Percentiles rank a stretch among this genome's conserved stretches.
Conservation (phyloP, 2,113 vertebrate genomes). For the Malaclemys terrapin region DNA sequence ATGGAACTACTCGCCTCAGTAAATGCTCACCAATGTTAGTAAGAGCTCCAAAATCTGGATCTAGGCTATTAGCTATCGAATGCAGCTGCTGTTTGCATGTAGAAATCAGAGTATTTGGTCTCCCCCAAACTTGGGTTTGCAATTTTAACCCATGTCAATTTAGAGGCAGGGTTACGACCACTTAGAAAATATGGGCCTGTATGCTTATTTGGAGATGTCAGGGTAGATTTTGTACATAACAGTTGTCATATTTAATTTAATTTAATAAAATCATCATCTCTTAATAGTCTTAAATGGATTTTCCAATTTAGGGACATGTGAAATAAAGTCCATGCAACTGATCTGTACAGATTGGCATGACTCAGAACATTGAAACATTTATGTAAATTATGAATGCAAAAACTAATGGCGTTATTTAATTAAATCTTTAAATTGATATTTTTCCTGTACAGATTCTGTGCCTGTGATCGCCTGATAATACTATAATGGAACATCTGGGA, state of each 20-base stretch:
- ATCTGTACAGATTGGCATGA: neutral
- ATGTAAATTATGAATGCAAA: neutral
- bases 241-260: neutral
- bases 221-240: neutral
- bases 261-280: neutral
- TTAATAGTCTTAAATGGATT: neutral
- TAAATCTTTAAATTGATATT: neutral
- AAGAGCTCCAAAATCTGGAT: constrained; percentile 41
- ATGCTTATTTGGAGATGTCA: neutral
- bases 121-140: neutral
- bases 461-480: neutral
- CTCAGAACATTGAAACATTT: neutral
- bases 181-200: neutral
- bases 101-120: neutral
- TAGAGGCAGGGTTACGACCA: neutral
- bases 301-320: neutral
- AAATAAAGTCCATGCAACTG: neutral
- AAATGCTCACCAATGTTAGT: neutral
- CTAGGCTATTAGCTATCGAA: neutral
- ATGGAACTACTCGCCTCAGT: neutral
- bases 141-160: neutral
- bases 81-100: neutral
- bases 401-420: neutral
- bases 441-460: neutral
- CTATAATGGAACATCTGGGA: neutral